A percentile compares a stretch with the other conserved stretches of the same genome.
phyloP scores from a whole-genome alignment of 2,113 vertebrate genomes.

The Amia ocellicauda region DNA sequence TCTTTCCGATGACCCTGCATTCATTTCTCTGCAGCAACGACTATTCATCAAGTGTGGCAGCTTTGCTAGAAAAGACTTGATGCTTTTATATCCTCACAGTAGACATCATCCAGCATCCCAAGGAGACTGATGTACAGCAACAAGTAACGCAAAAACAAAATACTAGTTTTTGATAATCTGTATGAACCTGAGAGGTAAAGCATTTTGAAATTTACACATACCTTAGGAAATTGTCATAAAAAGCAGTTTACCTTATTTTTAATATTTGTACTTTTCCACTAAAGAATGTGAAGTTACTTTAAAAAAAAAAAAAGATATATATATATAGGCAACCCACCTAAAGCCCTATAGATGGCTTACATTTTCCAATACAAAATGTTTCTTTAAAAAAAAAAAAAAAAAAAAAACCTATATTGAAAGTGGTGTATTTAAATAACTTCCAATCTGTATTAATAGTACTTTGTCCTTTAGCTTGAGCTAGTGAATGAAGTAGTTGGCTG shows the following conservation, averaged over 20 bases:
- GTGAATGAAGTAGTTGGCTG: constrained; percentile 64
- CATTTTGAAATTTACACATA: constrained; percentile 46
- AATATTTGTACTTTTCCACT: constrained; percentile 62
- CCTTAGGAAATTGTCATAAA: constrained; percentile 48
- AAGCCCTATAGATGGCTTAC: constrained; percentile 48
- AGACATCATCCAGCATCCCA: constrained; percentile 41
- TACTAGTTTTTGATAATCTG: constrained; percentile 53
- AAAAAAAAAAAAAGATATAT: constrained; percentile 34
- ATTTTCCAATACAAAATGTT: constrained; percentile 52
- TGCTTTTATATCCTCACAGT: constrained; percentile 50
- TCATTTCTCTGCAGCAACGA: constrained; percentile 37
- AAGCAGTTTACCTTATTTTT: constrained; percentile 49
- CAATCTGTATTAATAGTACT: constrained; percentile 50
- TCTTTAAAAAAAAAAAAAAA: constrained; percentile 45
- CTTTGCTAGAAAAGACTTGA: constrained; percentile 59
- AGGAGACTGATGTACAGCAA: constrained; percentile 43
- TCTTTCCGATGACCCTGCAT: constrained; percentile 38
- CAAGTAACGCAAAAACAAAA: constrained; percentile 53
- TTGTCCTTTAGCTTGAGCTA: constrained; percentile 58
- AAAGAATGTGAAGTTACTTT: constrained; percentile 62
- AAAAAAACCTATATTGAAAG: constrained; percentile 53
- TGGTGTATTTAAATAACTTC: constrained; percentile 45
- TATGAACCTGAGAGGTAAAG: constrained; percentile 45
- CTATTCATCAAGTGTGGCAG: constrained; percentile 61
- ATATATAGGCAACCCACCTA: constrained; percentile 31